Evolutionary conservation across 2,888 invertebrate species (phyloP).

Genomic region (Aporophyla lueneburgensis): DNA sequence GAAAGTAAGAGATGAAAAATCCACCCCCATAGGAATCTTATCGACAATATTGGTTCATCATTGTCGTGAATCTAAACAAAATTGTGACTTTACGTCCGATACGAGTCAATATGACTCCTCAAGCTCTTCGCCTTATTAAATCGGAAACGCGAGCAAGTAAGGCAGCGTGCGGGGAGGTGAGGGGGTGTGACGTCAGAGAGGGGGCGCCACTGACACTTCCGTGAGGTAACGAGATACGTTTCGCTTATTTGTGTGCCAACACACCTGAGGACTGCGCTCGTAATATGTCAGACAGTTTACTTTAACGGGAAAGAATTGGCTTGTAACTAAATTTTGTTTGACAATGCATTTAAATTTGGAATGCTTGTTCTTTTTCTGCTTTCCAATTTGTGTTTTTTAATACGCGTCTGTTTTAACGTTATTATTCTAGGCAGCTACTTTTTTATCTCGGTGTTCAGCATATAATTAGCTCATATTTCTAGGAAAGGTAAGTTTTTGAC

Average conservation of each 20-base stretch:
- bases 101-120: slow-evolving; percentile 52
- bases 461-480: neutral
- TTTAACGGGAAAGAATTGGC: neutral
- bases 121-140: slow-evolving; percentile 66
- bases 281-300: slow-evolving; percentile 21
- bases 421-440: neutral
- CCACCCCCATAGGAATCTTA: slow-evolving; percentile 16
- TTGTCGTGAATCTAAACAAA: slow-evolving; percentile 40
- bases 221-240: slow-evolving; percentile 67
- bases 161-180: slow-evolving; percentile 26
- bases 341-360: neutral
- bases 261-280: slow-evolving; percentile 42
- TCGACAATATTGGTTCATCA: slow-evolving; percentile 26
- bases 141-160: slow-evolving; percentile 68
- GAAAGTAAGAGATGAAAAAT: neutral
- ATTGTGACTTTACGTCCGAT: slow-evolving; percentile 58
- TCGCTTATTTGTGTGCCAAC: slow-evolving; percentile 62
- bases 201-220: slow-evolving; percentile 67
- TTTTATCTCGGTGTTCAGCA: neutral
- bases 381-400: neutral
- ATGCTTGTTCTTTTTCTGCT: neutral
- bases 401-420: neutral
- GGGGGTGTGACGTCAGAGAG: slow-evolving; percentile 28
- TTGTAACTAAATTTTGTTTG: neutral
- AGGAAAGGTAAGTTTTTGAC: neutral